Percentiles rank a stretch among this genome's conserved stretches.
Evolutionary conservation across 2,113 vertebrate species (phyloP).

Genomic region (Paralichthys olivaceus): DNA sequence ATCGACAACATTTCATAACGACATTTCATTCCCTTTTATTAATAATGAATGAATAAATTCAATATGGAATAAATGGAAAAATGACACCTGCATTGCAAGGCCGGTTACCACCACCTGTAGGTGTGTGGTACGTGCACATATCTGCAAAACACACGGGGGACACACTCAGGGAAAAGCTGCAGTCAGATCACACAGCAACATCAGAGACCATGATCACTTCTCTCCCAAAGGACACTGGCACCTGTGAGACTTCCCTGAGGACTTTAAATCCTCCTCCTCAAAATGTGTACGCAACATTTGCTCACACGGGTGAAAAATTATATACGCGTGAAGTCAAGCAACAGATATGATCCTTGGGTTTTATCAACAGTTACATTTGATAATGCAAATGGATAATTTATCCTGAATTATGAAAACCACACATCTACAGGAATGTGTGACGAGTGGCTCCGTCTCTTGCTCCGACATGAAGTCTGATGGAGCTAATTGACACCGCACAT

Average conservation of each 20-base stretch:
- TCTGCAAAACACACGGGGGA: background rate
- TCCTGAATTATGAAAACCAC: background rate
- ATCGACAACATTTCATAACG: no score
- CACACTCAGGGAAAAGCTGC: background rate
- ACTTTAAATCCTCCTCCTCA: background rate
- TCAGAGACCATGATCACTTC: background rate
- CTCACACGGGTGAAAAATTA: background rate
- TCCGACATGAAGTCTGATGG: constrained; percentile 21
- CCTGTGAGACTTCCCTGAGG: background rate
- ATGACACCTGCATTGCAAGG: no score
- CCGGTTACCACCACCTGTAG: no score
- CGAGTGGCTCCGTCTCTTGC: constrained; percentile 8
- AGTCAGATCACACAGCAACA: background rate
- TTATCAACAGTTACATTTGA: background rate
- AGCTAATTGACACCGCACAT: constrained; percentile 23
- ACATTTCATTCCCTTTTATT: no score
- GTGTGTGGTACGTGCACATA: background rate
- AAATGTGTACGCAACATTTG: background rate
- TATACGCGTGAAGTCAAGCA: background rate
- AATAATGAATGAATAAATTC: no score
- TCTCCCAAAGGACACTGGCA: background rate
- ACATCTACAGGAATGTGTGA: constrained; percentile 17
- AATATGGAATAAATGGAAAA: no score
- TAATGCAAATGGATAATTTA: background rate
- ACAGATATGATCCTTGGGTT: background rate